Conservation (phyloP, 2,113 vertebrate genomes). For the Misgurnus mizolepis region DNA sequence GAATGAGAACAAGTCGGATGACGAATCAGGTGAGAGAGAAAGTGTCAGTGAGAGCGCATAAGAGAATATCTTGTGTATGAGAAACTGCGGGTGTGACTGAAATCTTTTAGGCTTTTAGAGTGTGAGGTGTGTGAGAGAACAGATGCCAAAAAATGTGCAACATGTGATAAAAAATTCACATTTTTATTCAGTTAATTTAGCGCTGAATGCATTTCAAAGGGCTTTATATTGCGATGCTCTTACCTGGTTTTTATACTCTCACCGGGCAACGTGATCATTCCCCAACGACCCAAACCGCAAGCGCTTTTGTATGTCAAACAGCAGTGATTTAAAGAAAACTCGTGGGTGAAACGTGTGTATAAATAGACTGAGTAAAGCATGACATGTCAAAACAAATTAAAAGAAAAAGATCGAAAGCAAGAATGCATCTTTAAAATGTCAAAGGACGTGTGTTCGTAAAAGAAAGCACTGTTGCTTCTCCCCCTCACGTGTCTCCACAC, state of each 20-base stretch:
- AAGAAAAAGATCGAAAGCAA: not conserved
- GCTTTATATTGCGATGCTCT: not conserved
- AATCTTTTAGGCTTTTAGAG: slow-evolving; percentile 16
- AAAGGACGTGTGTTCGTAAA: not conserved
- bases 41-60: slow-evolving; percentile 1
- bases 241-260: not conserved
- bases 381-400: slow-evolving; percentile 10
- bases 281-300: not conserved
- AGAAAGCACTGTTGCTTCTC: not conserved
- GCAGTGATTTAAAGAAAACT: not conserved
- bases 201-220: slow-evolving; percentile 14
- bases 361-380: not conserved
- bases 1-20: slow-evolving; percentile 87
- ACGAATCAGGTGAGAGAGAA: slow-evolving; percentile 78
- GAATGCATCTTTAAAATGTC: not conserved
- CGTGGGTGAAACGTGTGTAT: not conserved
- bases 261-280: not conserved
- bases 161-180: slow-evolving; percentile 14
- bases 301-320: not conserved
- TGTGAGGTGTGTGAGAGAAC: slow-evolving; percentile 20
- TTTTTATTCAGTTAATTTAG: slow-evolving; percentile 35
- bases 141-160: slow-evolving; percentile 17
- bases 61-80: not conserved
- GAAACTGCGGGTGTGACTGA: not conserved
- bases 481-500: not conserved